Evolutionary conservation across 2,888 invertebrate genomes (phyloP), one percentile per base, ranked within the genome.

Genomic region (Sabellastarte sp.): DNA sequence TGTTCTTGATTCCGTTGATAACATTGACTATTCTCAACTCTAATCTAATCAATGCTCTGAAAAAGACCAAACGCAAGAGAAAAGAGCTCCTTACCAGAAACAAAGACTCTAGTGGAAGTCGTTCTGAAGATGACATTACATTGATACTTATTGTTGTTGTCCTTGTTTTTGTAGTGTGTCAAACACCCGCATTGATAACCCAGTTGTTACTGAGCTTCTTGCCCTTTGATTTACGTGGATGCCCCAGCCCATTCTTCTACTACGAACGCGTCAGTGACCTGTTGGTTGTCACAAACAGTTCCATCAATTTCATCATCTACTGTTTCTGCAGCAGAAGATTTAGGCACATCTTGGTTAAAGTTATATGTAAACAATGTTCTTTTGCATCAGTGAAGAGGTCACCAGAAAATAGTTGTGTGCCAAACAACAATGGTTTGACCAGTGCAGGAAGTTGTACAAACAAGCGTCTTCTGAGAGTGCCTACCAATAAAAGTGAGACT

Each of bases 121-220:
- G 66, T 2, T 71, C 71, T 1, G 73, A 73, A 60, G 73, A 73
- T 41, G 73, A 73, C 63, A 73, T 73, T 63, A 73, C 73, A 32
- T 60, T 71, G 50, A 64, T 73, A 61, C 59, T 73, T 50, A 69
- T 73, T 28, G 72, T 73, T 5, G 72, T 73, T 32, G 73, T 73
- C 26, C 65, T 73, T 32, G 72, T 73, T 1, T 73, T 73, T 60
- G 70, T 73, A 33, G 63, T 73, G 10, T 68, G 67, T 26, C 73
- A 73, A 52, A 65, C 68, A 1, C 73, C 73, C n/a, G 73, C 73
- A 10, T 59, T 73, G 26, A 59, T 71, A 50, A 73, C 73, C 5
- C 73, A 73, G 58, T 55, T 71, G n/a, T 63, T 73, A 5, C 51
- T 60, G 53, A 52, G 52, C 15, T 58, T 64, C 41, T 53, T 67